Base-by-base conservation (phyloP, 2,888 invertebrate genomes). In the Amblyteles armatorius region DNA sequence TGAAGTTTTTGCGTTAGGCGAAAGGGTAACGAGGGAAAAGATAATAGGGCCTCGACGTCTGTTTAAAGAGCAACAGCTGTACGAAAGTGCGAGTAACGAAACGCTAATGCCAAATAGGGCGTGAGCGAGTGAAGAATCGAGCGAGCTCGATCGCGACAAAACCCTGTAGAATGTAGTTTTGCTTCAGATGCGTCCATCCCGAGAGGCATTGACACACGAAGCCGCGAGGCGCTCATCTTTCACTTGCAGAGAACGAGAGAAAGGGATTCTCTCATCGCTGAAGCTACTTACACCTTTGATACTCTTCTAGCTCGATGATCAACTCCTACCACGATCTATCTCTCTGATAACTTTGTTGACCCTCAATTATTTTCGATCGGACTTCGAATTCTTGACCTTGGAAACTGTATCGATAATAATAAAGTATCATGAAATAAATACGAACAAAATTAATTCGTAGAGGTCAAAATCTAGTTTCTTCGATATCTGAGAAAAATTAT, bases 11-110 rank as follows among this genome's bases (percentile, higher is more conserved):
- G 7, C 33, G 16, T 11, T 16, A 16, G 6, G 6, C 22, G 29
- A 48, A 29, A 26, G 69, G 48, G 16, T 50, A 29, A 60, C 48
- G 44, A 26, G 16, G 44, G n/a, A 11, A 73, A 7, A 57, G 7
- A 73, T n/a, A 22, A 60, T 13, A 48, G 26, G 29, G 16, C 19
- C 22, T 19, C 19, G 26, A 5, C 26, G 36, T 19, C 50, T 48
- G 26, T 9, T 40, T 19, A 67, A 36, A 65, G 19, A 67, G 65
- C 65, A 36, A 44, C 63, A 67, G 63, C 60, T 50, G 22, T 79
- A 72, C 85, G 82, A 92, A 92, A 92, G 92, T 92, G 92, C 92
- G 91, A 92, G 92, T 92, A 91, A 90, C 88, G 89, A 91, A 90
- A 90, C 90, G 89, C 88, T 90, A 91, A 85, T 88, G 87, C 89